Percentiles rank a stretch among this genome's conserved stretches.
phyloP scores from a whole-genome alignment of 1,140 invertebrate species.

The Zeugodacus cucurbitae region DNA sequence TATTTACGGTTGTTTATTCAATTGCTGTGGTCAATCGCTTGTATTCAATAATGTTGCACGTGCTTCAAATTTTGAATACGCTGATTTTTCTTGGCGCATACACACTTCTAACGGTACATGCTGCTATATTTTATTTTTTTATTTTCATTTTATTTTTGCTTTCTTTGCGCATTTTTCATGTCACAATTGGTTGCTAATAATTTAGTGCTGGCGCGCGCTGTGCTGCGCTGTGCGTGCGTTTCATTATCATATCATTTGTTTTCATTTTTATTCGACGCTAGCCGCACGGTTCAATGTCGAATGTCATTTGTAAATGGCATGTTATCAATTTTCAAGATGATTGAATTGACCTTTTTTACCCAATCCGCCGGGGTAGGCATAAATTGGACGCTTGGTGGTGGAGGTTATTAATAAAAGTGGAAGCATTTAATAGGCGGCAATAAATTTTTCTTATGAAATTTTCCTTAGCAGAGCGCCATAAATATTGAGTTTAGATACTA shows the following conservation, averaged over 20 bases:
- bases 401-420: neutral
- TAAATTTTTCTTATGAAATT: neutral
- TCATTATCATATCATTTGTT: constrained; percentile 37
- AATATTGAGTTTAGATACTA: no score
- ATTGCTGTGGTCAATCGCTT: constrained; percentile 45
- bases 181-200: constrained; percentile 48
- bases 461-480: neutral
- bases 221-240: constrained; percentile 32
- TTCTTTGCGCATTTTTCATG: constrained; percentile 55
- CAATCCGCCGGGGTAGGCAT: neutral
- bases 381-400: neutral
- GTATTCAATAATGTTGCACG: constrained; percentile 43
- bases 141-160: neutral
- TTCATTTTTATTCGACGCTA: neutral
- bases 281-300: constrained; percentile 50
- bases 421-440: neutral
- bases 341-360: constrained; percentile 54
- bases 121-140: constrained; percentile 9
- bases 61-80: constrained; percentile 16
- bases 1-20: neutral
- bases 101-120: constrained; percentile 45
- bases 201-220: neutral
- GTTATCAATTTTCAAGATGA: constrained; percentile 66
- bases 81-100: neutral
- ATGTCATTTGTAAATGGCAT: constrained; percentile 66